A percentile compares a stretch with the other conserved stretches of the same genome.
Conservation (phyloP, 2,113 vertebrate genomes). For the Lophotis ruficrista region DNA sequence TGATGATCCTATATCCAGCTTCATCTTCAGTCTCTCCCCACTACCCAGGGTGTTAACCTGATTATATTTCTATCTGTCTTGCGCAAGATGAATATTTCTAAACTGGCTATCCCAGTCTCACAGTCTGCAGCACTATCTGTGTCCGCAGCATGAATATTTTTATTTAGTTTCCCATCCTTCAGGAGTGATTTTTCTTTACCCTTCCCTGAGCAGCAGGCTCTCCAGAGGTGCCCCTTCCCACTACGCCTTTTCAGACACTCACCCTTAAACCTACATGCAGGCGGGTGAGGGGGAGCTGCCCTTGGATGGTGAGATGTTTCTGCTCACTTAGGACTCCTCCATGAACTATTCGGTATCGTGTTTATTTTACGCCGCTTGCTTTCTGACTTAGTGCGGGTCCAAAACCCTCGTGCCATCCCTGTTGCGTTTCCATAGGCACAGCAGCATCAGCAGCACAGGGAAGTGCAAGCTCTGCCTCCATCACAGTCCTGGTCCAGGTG, state of each 20-base stretch:
- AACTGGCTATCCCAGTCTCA: constrained; percentile 52
- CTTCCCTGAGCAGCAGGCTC: constrained; percentile 21
- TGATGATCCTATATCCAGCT: constrained; percentile 52
- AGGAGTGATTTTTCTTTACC: constrained; percentile 18
- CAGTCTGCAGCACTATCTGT: constrained; percentile 63
- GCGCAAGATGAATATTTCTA: constrained; percentile 61
- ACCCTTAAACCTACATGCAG: neutral
- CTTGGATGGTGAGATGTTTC: neutral
- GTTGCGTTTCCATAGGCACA: neutral
- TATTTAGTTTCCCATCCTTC: constrained; percentile 46
- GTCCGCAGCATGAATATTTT: constrained; percentile 61
- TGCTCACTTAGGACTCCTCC: neutral
- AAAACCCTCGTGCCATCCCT: neutral
- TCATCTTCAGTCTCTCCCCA: constrained; percentile 63
- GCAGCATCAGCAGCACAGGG: neutral
- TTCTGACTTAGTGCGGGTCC: neutral
- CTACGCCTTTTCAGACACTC: neutral
- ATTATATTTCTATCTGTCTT: constrained; percentile 71
- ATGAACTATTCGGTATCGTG: fast-evolving
- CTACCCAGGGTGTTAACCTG: constrained; percentile 72
- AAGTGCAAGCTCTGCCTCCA: neutral
- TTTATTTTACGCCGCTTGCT: neutral
- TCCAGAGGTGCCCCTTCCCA: constrained; percentile 12
- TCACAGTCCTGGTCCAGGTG: neutral
- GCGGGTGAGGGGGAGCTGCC: neutral